phyloP scores from a whole-genome alignment of 2,113 vertebrate genomes.

The Monarcha castaneiventris region DNA sequence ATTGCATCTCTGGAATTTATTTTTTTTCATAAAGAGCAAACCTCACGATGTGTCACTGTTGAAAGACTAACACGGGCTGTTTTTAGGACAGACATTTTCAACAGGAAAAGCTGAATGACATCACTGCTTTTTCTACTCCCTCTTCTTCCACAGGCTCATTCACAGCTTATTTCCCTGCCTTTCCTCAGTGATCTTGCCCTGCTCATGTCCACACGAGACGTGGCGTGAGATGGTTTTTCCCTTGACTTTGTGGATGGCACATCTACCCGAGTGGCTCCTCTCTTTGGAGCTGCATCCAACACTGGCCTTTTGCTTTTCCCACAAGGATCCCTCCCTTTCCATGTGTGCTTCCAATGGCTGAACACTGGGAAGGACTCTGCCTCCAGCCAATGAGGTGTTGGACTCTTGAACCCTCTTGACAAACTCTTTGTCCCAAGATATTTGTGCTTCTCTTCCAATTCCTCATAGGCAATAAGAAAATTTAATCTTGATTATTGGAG shows the following conservation, averaged over 20 bases:
- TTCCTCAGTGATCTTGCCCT: neutral
- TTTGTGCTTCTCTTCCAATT: neutral
- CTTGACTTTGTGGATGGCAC: neutral
- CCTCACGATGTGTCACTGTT: neutral
- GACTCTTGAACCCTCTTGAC: neutral
- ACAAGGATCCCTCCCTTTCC: neutral
- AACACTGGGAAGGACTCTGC: neutral
- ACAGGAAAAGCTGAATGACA: neutral
- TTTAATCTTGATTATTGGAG: neutral
- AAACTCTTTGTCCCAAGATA: neutral
- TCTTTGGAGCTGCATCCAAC: neutral
- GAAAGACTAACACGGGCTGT: neutral
- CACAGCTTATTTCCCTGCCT: neutral
- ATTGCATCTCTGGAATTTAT: neutral
- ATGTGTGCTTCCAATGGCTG: accelerated
- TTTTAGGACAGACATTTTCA: neutral
- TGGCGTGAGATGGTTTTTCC: neutral
- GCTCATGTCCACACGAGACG: neutral
- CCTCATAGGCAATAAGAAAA: neutral
- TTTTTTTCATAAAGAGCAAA: neutral
- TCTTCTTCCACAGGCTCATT: neutral
- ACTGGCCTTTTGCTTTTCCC: neutral
- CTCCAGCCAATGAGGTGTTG: accelerated
- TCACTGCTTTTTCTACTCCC: neutral
- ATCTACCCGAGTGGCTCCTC: neutral